These are phyloP conservation scores for Rhincodon typus DNA, from an alignment of 2,797 vertebrate genomes.

Conservation along the genomic window DNA sequence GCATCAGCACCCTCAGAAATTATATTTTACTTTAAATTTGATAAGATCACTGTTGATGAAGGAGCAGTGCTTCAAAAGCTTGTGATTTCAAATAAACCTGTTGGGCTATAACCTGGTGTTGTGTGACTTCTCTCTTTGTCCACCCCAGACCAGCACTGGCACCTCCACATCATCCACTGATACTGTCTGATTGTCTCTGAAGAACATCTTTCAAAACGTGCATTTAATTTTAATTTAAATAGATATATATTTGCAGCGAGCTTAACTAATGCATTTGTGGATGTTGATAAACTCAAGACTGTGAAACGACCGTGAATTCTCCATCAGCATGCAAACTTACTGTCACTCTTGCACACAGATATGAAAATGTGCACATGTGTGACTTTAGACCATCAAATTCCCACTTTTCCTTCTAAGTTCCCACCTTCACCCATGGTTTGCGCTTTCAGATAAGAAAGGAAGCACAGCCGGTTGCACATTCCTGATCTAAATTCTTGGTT, in stretches of 20 bases:
- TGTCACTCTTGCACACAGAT: background rate
- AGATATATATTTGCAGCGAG: background rate
- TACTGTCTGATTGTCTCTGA: background rate
- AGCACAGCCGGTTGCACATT: background rate
- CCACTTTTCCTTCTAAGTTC: background rate
- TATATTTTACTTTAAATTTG: no score
- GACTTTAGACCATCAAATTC: background rate
- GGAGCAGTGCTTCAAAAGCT: no score
- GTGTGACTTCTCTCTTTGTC: no score
- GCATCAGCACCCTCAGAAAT: no score
- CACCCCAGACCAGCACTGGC: no score
- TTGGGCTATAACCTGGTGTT: no score
- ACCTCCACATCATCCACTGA: no score
- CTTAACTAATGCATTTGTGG: background rate
- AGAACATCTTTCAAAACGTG: background rate
- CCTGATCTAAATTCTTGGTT: constrained; percentile 27
- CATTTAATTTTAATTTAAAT: background rate
- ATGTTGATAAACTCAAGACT: background rate
- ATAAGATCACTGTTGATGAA: background rate
- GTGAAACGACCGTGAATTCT: background rate
- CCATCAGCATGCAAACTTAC: background rate
- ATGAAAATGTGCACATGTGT: background rate
- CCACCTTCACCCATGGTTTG: background rate
- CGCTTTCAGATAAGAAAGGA: constrained; percentile 8
- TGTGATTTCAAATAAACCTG: no score